Percentiles rank a stretch among this genome's conserved stretches.
Conservation (phyloP, 2,113 vertebrate genomes). For the Theristicus caerulescens region DNA sequence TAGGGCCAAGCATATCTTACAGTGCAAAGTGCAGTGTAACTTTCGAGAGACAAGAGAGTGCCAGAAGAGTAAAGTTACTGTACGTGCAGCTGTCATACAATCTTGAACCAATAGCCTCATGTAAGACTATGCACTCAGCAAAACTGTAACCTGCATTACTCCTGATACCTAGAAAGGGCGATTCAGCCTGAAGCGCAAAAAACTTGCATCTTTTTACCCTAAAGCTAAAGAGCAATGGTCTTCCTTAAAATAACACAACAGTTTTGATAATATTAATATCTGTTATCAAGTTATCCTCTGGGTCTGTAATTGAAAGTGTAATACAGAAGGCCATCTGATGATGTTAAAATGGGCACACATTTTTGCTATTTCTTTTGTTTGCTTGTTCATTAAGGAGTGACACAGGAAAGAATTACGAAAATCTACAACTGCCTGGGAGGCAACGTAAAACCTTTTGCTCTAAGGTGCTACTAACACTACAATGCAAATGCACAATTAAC, state of each 20-base stretch:
- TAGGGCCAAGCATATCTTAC: neutral
- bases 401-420: neutral
- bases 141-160: neutral
- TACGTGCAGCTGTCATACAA: neutral
- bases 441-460: neutral
- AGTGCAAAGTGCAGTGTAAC: neutral
- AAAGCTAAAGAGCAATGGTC: neutral
- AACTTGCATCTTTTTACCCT: neutral
- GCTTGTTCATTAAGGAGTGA: neutral
- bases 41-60: neutral
- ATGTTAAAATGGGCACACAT: neutral
- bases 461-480: neutral
- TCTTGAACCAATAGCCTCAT: neutral
- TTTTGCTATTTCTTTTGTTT: neutral
- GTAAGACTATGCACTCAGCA: neutral
- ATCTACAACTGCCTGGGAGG: neutral
- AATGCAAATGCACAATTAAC: neutral
- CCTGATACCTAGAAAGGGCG: neutral
- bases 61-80: neutral
- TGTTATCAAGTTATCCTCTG: neutral
- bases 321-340: neutral
- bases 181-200: neutral
- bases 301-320: neutral
- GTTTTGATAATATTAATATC: neutral
- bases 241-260: neutral